A percentile compares a stretch with the other conserved stretches of the same genome.
phyloP scores from a whole-genome alignment of 2,113 vertebrate species.

The Irena cyanogastra region DNA sequence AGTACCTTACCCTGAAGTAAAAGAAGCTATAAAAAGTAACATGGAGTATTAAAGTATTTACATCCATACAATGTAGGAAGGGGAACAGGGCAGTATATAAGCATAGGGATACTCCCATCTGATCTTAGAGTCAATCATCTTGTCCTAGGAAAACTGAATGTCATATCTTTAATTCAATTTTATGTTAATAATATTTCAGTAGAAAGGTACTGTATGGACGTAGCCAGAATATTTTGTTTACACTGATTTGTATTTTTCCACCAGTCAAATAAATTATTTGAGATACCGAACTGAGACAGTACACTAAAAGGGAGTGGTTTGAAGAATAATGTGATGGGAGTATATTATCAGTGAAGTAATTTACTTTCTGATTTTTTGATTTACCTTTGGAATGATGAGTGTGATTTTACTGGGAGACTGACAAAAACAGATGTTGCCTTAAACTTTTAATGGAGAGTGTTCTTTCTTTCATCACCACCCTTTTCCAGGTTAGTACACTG shows the following conservation, averaged over 20 bases:
- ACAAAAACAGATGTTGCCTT: not conserved
- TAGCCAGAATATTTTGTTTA: slow-evolving; percentile 6
- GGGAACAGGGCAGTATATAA: not conserved
- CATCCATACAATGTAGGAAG: not conserved
- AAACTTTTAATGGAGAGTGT: not conserved
- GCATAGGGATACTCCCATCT: not conserved
- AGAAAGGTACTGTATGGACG: not conserved
- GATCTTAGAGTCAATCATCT: not conserved
- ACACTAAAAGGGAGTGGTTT: not conserved
- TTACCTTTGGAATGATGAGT: not conserved
- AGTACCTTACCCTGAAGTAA: slow-evolving; percentile 17
- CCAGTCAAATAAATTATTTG: not conserved
- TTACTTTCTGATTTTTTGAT: not conserved
- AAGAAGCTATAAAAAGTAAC: not conserved
- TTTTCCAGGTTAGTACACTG: not conserved
- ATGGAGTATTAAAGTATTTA: not conserved
- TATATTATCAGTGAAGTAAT: not conserved
- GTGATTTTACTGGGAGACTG: not conserved
- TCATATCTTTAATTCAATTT: not conserved
- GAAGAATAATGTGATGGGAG: not conserved
- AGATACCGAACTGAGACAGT: not conserved
- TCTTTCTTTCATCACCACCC: not conserved
- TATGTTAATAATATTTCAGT: not conserved
- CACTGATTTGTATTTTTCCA: not conserved
- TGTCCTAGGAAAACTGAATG: not conserved